Evolutionary conservation across 92 coral and sea anemone species (phyloP).

Genomic region (Virgularia gustaviana): DNA sequence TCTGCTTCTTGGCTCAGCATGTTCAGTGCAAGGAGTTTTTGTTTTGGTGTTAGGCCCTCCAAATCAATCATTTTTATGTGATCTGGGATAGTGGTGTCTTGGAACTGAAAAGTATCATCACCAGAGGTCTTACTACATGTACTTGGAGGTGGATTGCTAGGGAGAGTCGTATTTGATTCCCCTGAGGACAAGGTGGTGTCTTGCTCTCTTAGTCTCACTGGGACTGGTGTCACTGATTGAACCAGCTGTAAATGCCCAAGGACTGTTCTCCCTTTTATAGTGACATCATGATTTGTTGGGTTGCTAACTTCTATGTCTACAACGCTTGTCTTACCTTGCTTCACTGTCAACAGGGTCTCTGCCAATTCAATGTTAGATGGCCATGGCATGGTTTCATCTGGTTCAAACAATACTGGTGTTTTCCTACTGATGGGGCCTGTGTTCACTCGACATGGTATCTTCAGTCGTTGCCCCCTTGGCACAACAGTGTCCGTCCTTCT

Average conservation of each 20-base stretch:
- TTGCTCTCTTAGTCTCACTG: constrained; percentile 40
- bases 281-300: constrained; percentile 56
- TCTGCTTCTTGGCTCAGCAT: constrained; percentile 48
- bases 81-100: constrained; percentile 17
- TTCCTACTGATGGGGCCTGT: constrained; percentile 53
- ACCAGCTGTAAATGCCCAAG: constrained; percentile 58
- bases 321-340: constrained; percentile 47
- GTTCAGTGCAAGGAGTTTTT: constrained; percentile 11
- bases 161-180: background rate
- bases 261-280: constrained; percentile 34
- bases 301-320: constrained; percentile 49
- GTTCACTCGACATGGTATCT: constrained; percentile 33
- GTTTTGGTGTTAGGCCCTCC: constrained; percentile 39
- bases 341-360: constrained; percentile 49
- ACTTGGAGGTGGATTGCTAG: background rate
- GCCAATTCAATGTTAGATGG: constrained; percentile 48
- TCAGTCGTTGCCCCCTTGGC: constrained; percentile 2
- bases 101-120: background rate
- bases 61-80: constrained; percentile 46
- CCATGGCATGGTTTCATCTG: constrained; percentile 57
- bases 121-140: too few relatives aligned
- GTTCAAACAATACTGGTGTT: constrained; percentile 65
- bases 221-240: constrained; percentile 63
- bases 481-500: background rate
- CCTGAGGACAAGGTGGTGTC: background rate